Conservation (phyloP, 2,888 invertebrate genomes). For the Ophonus ardosiacus region DNA sequence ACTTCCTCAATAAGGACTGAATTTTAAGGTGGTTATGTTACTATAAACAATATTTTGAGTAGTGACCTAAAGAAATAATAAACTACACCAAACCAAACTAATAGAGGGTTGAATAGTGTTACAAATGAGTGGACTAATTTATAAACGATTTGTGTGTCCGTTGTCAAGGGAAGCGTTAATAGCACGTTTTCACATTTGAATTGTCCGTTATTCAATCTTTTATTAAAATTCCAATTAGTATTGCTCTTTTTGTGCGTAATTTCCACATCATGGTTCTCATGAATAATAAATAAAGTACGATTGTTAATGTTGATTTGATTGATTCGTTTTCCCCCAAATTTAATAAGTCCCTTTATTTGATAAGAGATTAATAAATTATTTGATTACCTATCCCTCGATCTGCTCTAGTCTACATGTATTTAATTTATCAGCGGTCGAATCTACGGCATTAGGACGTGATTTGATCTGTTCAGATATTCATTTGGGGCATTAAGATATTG, state of each 20-base stretch:
- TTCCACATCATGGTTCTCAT: not conserved
- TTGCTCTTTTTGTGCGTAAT: not conserved
- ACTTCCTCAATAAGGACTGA: too few species aligned
- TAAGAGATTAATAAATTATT: constrained; percentile 26
- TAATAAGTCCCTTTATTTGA: constrained; percentile 12
- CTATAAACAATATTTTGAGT: too few species aligned
- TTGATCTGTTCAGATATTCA: not conserved
- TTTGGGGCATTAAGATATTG: not conserved
- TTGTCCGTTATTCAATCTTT: not conserved
- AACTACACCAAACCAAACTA: too few species aligned
- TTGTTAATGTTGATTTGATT: constrained; percentile 33
- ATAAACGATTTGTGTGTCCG: too few species aligned
- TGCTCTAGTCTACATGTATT: not conserved
- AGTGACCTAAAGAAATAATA: too few species aligned
- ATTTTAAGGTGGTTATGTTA: too few species aligned
- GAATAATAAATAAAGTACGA: constrained; percentile 4
- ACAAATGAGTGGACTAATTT: too few species aligned
- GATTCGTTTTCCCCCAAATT: constrained; percentile 18
- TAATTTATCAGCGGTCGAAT: not conserved
- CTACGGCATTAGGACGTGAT: not conserved
- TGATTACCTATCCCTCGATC: not conserved
- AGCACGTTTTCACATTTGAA: not conserved
- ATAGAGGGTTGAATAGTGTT: too few species aligned
- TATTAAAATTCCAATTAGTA: not conserved
- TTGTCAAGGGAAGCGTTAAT: not conserved